Evolutionary conservation across 2,113 vertebrate genomes (phyloP).

Genomic region (Ophthalmolycus amberensis): DNA sequence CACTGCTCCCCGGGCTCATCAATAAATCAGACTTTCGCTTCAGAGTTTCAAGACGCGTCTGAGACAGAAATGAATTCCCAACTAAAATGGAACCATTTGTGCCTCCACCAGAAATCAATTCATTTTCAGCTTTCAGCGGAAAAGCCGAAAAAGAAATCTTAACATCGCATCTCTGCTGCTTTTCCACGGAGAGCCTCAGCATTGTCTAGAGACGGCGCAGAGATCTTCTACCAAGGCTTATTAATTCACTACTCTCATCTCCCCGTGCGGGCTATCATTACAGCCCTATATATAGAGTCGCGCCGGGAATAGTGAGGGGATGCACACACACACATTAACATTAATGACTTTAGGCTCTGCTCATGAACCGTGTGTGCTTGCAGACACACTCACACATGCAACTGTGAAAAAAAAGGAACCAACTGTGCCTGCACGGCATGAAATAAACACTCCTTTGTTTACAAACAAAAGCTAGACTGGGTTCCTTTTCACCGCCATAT

Average conservation of each 20-base stretch:
- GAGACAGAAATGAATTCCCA: constrained; percentile 53
- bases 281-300: constrained; percentile 84
- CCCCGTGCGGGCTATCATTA: constrained; percentile 85
- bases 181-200: constrained; percentile 73
- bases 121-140: constrained; percentile 57
- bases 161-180: constrained; percentile 74
- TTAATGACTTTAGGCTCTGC: constrained; percentile 83
- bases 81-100: constrained; percentile 61
- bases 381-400: constrained; percentile 60
- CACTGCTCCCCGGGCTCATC: constrained; percentile 47
- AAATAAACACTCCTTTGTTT: constrained; percentile 73
- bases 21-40: constrained; percentile 58
- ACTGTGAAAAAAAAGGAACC: constrained; percentile 22
- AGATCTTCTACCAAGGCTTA: constrained; percentile 82
- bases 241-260: constrained; percentile 84
- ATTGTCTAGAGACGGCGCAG: constrained; percentile 79
- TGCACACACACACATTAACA: constrained; percentile 82
- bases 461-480: constrained; percentile 63
- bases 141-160: constrained; percentile 59
- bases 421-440: constrained; percentile 50
- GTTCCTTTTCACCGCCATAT: constrained; percentile 35
- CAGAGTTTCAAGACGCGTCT: constrained; percentile 39
- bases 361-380: constrained; percentile 57
- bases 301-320: constrained; percentile 79
- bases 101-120: constrained; percentile 62